These are phyloP conservation scores for Nyctibius bracteatus DNA, from an alignment of 2,113 vertebrate genomes.

Conservation along the genomic window DNA sequence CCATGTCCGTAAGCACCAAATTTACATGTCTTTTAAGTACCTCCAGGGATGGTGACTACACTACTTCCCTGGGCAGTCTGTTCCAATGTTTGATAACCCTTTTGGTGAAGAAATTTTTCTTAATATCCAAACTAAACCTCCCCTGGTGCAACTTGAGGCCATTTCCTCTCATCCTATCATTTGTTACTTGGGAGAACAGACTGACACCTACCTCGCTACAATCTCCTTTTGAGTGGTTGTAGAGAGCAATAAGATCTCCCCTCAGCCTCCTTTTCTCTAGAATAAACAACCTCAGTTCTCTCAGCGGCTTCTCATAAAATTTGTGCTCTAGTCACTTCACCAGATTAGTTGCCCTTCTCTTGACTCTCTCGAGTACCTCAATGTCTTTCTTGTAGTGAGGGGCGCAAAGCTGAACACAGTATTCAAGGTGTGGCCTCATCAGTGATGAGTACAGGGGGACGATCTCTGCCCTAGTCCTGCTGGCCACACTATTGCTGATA, in stretches of 20 bases:
- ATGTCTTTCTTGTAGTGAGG: background rate
- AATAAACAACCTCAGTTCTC: rapidly evolving
- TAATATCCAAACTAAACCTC: background rate
- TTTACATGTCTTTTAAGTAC: background rate
- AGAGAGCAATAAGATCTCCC: rapidly evolving
- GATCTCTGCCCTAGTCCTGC: rapidly evolving
- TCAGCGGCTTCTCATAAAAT: rapidly evolving
- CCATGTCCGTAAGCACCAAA: rapidly evolving
- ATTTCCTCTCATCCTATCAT: background rate
- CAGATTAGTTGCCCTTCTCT: rapidly evolving
- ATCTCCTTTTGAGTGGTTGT: background rate
- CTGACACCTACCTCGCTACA: rapidly evolving
- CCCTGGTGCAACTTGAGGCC: background rate
- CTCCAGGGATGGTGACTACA: background rate
- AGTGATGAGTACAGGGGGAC: rapidly evolving
- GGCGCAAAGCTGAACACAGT: too few relatives aligned
- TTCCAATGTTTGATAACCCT: background rate
- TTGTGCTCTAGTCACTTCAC: background rate
- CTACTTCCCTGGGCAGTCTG: background rate
- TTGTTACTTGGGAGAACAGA: background rate
- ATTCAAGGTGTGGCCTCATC: background rate
- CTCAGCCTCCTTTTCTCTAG: background rate
- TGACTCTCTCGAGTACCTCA: rapidly evolving
- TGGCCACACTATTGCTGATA: background rate
- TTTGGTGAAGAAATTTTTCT: background rate